These are phyloP conservation scores for Petroica traversi DNA, from an alignment of 2,113 vertebrate species.

Conservation along the genomic window DNA sequence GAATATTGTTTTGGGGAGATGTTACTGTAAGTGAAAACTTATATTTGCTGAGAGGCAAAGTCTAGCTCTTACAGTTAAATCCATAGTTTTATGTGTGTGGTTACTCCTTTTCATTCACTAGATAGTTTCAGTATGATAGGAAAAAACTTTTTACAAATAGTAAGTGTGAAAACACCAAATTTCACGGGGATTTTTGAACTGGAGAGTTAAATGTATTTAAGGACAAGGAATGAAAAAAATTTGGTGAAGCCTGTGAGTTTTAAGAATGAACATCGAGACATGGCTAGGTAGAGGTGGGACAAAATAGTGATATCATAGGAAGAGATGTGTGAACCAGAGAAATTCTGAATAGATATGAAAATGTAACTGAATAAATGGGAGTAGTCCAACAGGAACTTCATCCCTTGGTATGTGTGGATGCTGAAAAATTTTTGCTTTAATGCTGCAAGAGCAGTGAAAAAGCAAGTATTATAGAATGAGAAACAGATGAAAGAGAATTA, in stretches of 20 bases:
- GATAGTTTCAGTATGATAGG: background rate
- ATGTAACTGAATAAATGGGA: background rate
- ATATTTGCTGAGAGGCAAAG: fast-evolving
- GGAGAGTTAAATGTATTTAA: background rate
- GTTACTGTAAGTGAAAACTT: background rate
- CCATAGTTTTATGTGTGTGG: background rate
- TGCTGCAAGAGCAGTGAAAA: background rate
- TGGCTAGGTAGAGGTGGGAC: background rate
- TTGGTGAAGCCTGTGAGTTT: background rate
- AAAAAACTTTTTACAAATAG: background rate
- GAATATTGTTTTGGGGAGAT: background rate
- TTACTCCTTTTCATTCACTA: background rate
- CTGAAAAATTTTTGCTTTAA: background rate
- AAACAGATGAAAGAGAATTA: background rate
- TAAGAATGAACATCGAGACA: background rate
- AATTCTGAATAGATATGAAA: background rate
- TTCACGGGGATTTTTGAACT: background rate
- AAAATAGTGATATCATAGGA: background rate
- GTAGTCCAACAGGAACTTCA: background rate
- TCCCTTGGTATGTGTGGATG: background rate
- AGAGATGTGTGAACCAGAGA: background rate
- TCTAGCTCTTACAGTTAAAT: background rate
- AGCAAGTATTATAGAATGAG: background rate
- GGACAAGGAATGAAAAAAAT: background rate
- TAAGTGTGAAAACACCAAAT: background rate